Percentiles rank a stretch among this genome's conserved stretches.
These are phyloP conservation scores for Monoplex corrugatus DNA, from an alignment of 2,888 invertebrate genomes.

Conservation along the genomic window DNA sequence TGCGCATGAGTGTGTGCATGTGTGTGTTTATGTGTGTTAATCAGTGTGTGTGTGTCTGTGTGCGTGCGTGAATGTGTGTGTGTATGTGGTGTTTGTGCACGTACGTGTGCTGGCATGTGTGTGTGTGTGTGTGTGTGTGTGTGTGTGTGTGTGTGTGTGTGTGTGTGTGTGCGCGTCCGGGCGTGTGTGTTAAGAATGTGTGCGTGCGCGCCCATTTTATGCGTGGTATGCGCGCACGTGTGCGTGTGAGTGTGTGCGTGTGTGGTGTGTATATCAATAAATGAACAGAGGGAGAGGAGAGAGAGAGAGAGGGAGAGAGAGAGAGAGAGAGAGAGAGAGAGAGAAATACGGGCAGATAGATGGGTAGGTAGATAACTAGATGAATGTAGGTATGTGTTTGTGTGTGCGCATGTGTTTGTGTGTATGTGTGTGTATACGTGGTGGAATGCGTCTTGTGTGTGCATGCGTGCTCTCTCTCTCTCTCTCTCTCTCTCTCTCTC, in stretches of 20 bases:
- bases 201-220: background rate
- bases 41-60: too few species aligned
- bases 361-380: background rate
- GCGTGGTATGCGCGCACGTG: background rate
- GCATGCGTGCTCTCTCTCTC: background rate
- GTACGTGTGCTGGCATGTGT: too few species aligned
- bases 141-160: too few species aligned
- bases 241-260: background rate
- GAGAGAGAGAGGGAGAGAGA: background rate
- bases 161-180: too few species aligned
- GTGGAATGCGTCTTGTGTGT: background rate
- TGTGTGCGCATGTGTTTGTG: background rate
- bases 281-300: too few species aligned
- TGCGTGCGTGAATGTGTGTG: too few species aligned
- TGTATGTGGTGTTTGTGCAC: too few species aligned
- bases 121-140: too few species aligned
- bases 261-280: background rate
- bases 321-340: background rate
- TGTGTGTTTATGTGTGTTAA: too few species aligned
- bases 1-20: too few species aligned
- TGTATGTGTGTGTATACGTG: background rate
- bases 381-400: too few species aligned
- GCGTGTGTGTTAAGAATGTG: background rate
- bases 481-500: background rate
- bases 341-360: background rate